These are phyloP conservation scores for Cephus nigrinus DNA, from an alignment of 2,888 invertebrate genomes.

Conservation along the genomic window DNA sequence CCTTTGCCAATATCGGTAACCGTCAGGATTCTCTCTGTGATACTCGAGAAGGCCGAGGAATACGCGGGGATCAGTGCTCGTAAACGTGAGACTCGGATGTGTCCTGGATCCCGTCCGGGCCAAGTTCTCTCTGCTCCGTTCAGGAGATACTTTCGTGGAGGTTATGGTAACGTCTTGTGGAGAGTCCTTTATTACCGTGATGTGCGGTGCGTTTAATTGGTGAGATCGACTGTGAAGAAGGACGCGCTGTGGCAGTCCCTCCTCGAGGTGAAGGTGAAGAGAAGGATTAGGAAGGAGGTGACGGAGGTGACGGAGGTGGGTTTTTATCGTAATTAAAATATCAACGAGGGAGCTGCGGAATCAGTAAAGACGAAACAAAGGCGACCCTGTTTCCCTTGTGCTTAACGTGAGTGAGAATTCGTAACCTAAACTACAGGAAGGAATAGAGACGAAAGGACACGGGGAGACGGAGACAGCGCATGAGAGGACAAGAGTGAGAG, in stretches of 20 bases:
- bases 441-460: slow-evolving; percentile 4
- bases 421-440: slow-evolving; percentile 13
- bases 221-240: background rate
- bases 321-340: background rate
- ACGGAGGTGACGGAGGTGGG: background rate
- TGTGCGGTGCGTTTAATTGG: background rate
- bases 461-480: slow-evolving; percentile 3
- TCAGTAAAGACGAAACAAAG: background rate
- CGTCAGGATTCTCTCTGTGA: background rate
- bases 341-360: background rate
- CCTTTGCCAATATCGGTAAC: background rate
- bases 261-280: background rate
- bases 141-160: background rate
- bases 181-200: background rate
- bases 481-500: slow-evolving; percentile 8
- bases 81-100: background rate
- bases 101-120: background rate
- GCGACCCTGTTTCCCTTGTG: background rate
- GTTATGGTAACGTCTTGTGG: background rate
- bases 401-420: slow-evolving; percentile 8
- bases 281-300: background rate
- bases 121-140: background rate
- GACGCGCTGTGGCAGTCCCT: background rate
- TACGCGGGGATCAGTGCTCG: background rate
- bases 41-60: background rate